Base-by-base conservation (phyloP, 2,888 invertebrate genomes). In the Entomobrya multifasciata region DNA sequence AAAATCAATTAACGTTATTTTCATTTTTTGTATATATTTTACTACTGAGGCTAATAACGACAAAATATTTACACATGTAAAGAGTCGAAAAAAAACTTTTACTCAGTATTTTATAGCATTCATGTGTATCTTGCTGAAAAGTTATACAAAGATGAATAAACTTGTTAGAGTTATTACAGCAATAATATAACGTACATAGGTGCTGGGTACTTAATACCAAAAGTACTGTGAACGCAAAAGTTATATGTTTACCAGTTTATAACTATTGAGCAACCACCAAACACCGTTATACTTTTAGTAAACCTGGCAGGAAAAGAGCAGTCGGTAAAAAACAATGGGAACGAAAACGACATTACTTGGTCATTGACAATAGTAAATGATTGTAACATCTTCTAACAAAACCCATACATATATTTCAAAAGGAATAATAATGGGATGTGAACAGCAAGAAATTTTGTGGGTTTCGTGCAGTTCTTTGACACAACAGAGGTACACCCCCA, bases 381-480 rank as follows among this genome's bases (percentile, higher is more conserved):
- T 55, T 77, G 13, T 77, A 62, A 60, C 60, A 62, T 78, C 55
- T 17, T 74, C 62, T 60, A 78, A 78, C 77, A 62, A 62, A 47
- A 62, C 77, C 62, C 41, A 27, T 47, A 78, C 11, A 78, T 47
- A n/a, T n/a, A 78, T 78, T 78, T 78, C 62, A 62, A 62, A 77
- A 44, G 20, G 77, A 78, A 78, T 78, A 62, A 47, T 78, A 78
- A 62, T 47, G 77, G 77, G 25, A 60, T 62, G 60, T 22, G 47
- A 78, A 62, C 30, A 41, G 62, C 25, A 62, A 44, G 62, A 78
- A 77, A 60, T 60, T 77, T 77, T 78, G 77, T 78, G 60, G 77
- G 57, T 78, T 78, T 78, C 77, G 77, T 78, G 77, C 77, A 78
- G 60, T 78, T 62, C 62, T 60, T 62, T 78, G 77, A 78, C 77